phyloP scores from a whole-genome alignment of 2,113 vertebrate species.

The Cygnus atratus region DNA sequence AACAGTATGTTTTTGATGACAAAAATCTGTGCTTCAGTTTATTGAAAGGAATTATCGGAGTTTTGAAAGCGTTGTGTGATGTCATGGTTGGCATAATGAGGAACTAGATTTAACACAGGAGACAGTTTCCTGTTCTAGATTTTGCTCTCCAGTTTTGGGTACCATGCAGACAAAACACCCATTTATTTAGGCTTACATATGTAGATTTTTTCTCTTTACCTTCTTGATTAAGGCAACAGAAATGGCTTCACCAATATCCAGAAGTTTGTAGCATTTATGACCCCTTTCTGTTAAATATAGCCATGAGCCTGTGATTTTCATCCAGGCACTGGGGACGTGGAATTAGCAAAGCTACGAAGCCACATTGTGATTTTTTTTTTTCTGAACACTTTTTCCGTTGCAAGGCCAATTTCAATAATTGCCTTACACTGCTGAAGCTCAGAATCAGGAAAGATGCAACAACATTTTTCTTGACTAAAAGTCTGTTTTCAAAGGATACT shows the following conservation, averaged over 20 bases:
- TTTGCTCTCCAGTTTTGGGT: neutral
- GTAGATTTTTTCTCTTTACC: neutral
- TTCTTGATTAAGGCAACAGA: neutral
- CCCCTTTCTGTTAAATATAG: neutral
- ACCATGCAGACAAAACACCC: neutral
- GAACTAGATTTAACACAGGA: neutral
- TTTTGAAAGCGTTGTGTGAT: neutral
- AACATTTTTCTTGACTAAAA: neutral
- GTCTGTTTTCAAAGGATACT: neutral
- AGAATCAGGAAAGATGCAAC: neutral
- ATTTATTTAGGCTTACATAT: neutral
- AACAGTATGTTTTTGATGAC: neutral
- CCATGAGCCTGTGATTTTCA: neutral
- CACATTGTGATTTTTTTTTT: neutral
- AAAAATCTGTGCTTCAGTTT: conserved; percentile 13
- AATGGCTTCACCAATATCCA: neutral
- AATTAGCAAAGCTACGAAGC: neutral
- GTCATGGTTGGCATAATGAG: neutral
- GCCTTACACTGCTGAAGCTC: neutral
- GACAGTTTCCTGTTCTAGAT: neutral
- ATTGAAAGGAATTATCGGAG: neutral
- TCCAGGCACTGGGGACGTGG: neutral
- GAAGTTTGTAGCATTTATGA: neutral
- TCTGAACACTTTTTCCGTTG: neutral
- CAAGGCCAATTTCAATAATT: neutral